phyloP scores from a whole-genome alignment of 2,888 invertebrate genomes.

The Eudasyphora cyanicolor region DNA sequence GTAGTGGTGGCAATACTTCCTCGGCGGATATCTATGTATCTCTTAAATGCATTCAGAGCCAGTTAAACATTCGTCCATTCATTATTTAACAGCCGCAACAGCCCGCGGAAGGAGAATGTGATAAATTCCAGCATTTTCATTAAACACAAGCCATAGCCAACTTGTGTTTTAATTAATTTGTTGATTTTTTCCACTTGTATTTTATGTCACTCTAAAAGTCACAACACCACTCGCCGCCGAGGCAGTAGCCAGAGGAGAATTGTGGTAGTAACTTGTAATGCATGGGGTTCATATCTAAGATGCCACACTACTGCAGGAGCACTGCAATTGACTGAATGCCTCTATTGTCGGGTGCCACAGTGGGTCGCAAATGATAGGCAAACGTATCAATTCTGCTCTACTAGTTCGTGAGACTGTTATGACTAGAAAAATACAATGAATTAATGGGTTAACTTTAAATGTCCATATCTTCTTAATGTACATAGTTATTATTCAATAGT shows the following conservation, averaged over 20 bases:
- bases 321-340: neutral
- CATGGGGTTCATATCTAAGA: slow-evolving; percentile 28
- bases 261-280: slow-evolving; percentile 41
- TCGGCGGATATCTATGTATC: neutral
- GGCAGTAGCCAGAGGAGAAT: slow-evolving; percentile 37
- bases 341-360: no score
- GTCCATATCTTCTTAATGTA: no score
- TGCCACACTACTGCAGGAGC: no score
- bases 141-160: slow-evolving; percentile 16
- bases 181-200: slow-evolving; percentile 54
- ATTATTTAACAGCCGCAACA: slow-evolving; percentile 21
- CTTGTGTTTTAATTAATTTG: slow-evolving; percentile 61
- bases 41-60: neutral
- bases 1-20: neutral
- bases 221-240: slow-evolving; percentile 15
- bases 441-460: no score
- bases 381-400: neutral
- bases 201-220: slow-evolving; percentile 54
- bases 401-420: no score
- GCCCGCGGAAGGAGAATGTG: no score
- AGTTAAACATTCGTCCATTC: neutral
- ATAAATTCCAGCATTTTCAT: slow-evolving; percentile 48
- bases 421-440: no score
- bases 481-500: no score
- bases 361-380: neutral